Base-by-base conservation (phyloP, 2,888 invertebrate species). In the Sialis fuliginosa region DNA sequence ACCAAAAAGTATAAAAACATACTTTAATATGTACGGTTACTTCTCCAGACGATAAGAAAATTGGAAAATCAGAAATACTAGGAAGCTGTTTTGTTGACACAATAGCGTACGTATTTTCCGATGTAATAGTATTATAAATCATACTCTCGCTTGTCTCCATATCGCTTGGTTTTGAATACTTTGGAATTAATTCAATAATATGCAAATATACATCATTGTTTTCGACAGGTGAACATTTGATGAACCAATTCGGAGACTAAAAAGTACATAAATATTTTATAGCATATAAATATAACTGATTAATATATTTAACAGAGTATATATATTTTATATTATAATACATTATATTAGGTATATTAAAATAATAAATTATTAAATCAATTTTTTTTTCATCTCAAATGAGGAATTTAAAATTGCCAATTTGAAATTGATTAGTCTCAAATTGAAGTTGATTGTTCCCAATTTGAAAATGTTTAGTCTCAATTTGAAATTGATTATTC, bases 1-100 rank as follows among this genome's bases (percentile, higher is more conserved):
- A 22, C 22, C 22, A 22, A 22, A 22, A 2, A 22, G 2, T 22
- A 22, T 22, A 22, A 22, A 22, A 22, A 22, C 22, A 22, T 22
- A 22, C 22, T 22, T 22, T 22, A 22, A 22, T 22, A 22, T 22
- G 22, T 22, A 22, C 22, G 22, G 22, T 54, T 4, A 79, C 51
- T 54, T 74, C 68, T 1, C 84, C 84, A 49, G 74, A 70, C 12
- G 75, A 69, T 57, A 85, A 74, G 58, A 76, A 92, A 52, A 87
- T 70, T 0, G 88, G 82, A 61, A 89, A 90, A 32, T 65, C 59
- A 51, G 79, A 77, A 33, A 85, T 57, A 35, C 65, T 57, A 0
- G 81, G 79, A 52, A 86, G 59, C 5, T 60, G 60, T 9, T 77
- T 68, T 1, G 71, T 61, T 0, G 82, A 75, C 1, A 87, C 57